A percentile compares a stretch with the other conserved stretches of the same genome.
These are phyloP conservation scores for Diachrysia chrysitis DNA, from an alignment of 2,888 invertebrate species.

Conservation along the genomic window DNA sequence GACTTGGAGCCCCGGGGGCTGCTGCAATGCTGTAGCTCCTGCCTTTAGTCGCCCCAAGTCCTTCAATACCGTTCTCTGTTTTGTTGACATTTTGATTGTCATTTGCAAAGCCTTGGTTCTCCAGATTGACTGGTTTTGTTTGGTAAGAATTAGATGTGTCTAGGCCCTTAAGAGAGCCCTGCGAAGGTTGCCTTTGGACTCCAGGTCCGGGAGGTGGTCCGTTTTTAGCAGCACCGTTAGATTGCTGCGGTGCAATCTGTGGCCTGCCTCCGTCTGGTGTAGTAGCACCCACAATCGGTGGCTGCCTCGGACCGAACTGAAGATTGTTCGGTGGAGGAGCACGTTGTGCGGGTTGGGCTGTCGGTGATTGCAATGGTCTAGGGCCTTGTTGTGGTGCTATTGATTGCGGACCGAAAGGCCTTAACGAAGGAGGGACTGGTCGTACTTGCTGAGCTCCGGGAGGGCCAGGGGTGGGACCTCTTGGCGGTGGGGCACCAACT, in stretches of 20 bases:
- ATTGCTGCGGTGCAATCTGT: slow-evolving; percentile 65
- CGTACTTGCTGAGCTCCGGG: slow-evolving; percentile 75
- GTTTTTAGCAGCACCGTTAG: slow-evolving; percentile 76
- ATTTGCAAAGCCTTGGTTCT: slow-evolving; percentile 76
- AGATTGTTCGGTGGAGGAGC: slow-evolving; percentile 84
- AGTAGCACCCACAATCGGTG: slow-evolving; percentile 70
- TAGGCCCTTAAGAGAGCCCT: slow-evolving; percentile 78
- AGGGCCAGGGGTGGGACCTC: slow-evolving; percentile 73
- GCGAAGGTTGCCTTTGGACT: slow-evolving; percentile 82
- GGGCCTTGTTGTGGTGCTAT: slow-evolving; percentile 77
- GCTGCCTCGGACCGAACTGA: slow-evolving; percentile 86
- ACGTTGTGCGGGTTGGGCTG: slow-evolving; percentile 76
- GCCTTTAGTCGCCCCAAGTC: slow-evolving; percentile 83
- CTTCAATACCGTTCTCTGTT: slow-evolving; percentile 79
- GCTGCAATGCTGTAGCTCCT: slow-evolving; percentile 88
- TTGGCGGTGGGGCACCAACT: slow-evolving; percentile 71
- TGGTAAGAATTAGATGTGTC: slow-evolving; percentile 74
- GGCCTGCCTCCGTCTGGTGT: slow-evolving; percentile 79
- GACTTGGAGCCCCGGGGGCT: slow-evolving; percentile 84
- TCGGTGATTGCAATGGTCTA: slow-evolving; percentile 74
- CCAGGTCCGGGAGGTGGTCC: slow-evolving; percentile 62
- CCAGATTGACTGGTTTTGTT: slow-evolving; percentile 85
- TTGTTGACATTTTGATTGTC: slow-evolving; percentile 76
- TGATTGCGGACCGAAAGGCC: slow-evolving; percentile 80
- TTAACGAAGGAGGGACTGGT: slow-evolving; percentile 70